A percentile compares a stretch with the other conserved stretches of the same genome.
Conservation (phyloP, 1,140 invertebrate species). For the Centruroides vittatus region DNA sequence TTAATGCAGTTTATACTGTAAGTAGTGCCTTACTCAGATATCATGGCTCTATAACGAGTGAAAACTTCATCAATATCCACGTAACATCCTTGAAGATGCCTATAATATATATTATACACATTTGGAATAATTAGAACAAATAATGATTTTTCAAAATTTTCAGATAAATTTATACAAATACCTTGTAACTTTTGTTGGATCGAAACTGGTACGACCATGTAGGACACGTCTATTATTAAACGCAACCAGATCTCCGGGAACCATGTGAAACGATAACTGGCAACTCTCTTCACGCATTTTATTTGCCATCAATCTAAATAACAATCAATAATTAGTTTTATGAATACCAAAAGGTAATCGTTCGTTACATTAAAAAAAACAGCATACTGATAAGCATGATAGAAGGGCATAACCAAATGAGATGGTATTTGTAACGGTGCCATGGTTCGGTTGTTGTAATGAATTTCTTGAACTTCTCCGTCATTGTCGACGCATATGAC, state of each 20-base stretch:
- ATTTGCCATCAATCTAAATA: conserved; percentile 23
- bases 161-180: conserved; percentile 11
- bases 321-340: too few relatives aligned
- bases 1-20: too few relatives aligned
- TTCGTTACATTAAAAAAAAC: background rate
- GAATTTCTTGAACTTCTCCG: conserved; percentile 27
- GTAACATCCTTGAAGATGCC: conserved; percentile 29
- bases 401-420: conserved; percentile 28
- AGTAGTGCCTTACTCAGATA: too few relatives aligned
- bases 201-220: conserved; percentile 27
- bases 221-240: conserved; percentile 29
- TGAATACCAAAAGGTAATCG: too few relatives aligned
- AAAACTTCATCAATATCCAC: conserved; percentile 30
- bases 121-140: background rate
- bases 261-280: conserved; percentile 25
- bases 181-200: conserved; percentile 23
- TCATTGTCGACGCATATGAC: conserved; percentile 23
- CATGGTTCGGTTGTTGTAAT: conserved; percentile 31
- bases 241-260: conserved; percentile 28
- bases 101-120: background rate
- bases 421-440: conserved; percentile 26
- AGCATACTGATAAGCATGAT: conserved; percentile 28
- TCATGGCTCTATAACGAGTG: conserved; percentile 2
- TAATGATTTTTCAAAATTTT: background rate
- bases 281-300: conserved; percentile 23